Evolutionary conservation across 2,797 vertebrate species (phyloP).

Genomic region (Leontopithecus rosalia): DNA sequence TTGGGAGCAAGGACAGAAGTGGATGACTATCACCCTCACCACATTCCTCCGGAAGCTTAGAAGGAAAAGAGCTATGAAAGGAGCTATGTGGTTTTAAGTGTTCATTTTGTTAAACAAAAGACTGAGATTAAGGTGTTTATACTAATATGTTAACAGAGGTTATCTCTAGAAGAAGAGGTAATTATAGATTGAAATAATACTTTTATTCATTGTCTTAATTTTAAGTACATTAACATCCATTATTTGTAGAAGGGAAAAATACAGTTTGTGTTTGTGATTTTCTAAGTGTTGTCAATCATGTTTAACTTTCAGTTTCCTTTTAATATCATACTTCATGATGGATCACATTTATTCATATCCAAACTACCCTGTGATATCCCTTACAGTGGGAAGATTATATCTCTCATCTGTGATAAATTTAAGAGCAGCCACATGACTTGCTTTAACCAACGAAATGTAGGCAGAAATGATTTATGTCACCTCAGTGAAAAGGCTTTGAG

Average conservation of each 20-base stretch:
- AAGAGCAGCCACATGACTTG: not conserved
- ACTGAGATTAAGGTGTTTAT: not conserved
- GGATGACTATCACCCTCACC: not conserved
- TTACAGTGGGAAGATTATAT: not conserved
- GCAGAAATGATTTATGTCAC: not conserved
- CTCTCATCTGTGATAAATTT: not conserved
- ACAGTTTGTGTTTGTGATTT: not conserved
- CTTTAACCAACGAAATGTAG: not conserved
- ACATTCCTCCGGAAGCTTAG: not conserved
- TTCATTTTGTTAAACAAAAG: not conserved
- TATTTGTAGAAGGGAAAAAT: not conserved
- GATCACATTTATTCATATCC: not conserved
- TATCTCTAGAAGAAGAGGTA: not conserved
- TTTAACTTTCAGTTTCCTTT: not conserved
- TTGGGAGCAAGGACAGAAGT: not conserved
- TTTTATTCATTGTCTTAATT: not conserved
- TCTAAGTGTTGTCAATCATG: not conserved
- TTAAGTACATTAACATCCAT: not conserved
- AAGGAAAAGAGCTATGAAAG: not conserved
- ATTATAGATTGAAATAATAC: not conserved
- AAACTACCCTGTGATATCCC: not conserved
- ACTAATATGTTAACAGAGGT: not conserved
- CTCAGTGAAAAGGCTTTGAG: not conserved
- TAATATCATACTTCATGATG: not conserved
- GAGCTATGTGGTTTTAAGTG: not conserved